phyloP scores from a whole-genome alignment of 1,140 invertebrate species.

The Brachionus plicatilis region DNA sequence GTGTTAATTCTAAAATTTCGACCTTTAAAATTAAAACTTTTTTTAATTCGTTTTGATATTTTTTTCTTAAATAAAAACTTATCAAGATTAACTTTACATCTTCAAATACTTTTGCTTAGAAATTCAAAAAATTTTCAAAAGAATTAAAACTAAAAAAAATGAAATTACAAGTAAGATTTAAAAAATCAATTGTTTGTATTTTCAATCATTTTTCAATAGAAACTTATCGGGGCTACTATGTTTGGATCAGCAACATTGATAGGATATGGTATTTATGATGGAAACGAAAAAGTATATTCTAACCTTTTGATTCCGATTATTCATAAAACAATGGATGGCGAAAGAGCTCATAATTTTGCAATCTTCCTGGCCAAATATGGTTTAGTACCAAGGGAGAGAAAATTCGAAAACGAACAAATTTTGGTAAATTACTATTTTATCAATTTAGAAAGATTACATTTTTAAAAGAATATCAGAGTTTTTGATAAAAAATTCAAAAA shows the following conservation, averaged over 20 bases:
- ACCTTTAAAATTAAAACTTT: no score
- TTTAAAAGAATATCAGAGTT: constrained; percentile 38
- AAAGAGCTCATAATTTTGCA: constrained; percentile 71
- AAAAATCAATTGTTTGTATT: background rate
- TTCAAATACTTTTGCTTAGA: background rate
- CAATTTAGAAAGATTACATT: background rate
- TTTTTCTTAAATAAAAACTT: background rate
- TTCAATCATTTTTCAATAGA: background rate
- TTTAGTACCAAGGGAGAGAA: constrained; percentile 59
- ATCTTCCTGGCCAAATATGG: constrained; percentile 69
- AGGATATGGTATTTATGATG: constrained; percentile 42
- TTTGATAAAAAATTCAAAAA: constrained; percentile 66
- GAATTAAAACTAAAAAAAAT: background rate
- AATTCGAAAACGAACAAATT: constrained; percentile 62
- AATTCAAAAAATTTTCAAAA: background rate
- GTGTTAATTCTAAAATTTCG: no score
- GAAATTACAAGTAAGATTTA: background rate
- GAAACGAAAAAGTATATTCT: constrained; percentile 71
- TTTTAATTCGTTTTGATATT: no score
- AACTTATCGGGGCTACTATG: background rate
- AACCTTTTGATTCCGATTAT: constrained; percentile 66
- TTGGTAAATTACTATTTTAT: constrained; percentile 43
- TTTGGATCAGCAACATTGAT: background rate
- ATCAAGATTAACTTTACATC: background rate
- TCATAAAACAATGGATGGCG: constrained; percentile 64